Evolutionary conservation across 2,113 vertebrate species (phyloP).

Genomic region (Camarhynchus parvulus): DNA sequence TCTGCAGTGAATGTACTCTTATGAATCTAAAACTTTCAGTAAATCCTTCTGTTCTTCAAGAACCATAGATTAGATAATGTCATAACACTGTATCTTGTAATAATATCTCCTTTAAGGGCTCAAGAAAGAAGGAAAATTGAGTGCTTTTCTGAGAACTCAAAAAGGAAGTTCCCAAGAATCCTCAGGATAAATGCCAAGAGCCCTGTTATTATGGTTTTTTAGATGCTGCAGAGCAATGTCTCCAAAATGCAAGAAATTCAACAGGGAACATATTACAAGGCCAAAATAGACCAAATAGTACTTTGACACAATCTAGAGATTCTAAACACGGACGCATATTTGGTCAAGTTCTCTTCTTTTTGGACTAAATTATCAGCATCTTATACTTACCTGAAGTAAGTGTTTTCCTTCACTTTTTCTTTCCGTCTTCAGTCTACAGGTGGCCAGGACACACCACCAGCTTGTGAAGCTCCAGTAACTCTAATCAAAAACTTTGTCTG

Average conservation of each 20-base stretch:
- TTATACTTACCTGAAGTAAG: neutral
- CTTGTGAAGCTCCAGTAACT: neutral
- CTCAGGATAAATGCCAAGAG: neutral
- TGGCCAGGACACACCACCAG: neutral
- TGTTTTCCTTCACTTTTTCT: neutral
- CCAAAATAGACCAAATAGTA: neutral
- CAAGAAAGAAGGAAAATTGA: neutral
- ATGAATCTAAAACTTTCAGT: neutral
- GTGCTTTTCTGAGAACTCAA: neutral
- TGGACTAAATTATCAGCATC: neutral
- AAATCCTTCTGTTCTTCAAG: slow-evolving; percentile 5
- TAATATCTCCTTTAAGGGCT: neutral
- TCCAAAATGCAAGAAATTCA: neutral
- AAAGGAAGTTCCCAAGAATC: neutral
- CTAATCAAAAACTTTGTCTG: neutral
- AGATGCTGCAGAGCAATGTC: neutral
- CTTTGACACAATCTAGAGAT: neutral
- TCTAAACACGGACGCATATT: neutral
- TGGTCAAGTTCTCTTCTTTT: neutral
- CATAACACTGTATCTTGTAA: neutral
- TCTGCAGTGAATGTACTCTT: neutral
- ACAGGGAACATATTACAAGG: neutral
- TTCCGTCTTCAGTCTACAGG: neutral
- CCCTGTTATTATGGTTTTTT: neutral
- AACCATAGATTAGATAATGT: neutral